Evolutionary conservation across 2,113 vertebrate genomes (phyloP).

Genomic region (Amphiprion percula): DNA sequence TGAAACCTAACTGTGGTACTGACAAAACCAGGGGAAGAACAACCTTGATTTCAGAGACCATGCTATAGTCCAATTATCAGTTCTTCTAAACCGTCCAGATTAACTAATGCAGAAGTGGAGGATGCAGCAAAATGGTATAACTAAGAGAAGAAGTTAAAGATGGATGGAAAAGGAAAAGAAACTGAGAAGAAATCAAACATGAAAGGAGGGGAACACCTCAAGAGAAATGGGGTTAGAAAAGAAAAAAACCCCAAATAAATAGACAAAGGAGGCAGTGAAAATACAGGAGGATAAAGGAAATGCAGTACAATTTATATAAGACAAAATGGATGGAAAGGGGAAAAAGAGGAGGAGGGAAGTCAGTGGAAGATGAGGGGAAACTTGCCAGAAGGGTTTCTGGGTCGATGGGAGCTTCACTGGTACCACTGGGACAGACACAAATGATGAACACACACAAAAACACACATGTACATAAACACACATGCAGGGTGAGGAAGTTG

Average conservation of each 20-base stretch:
- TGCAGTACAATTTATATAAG: neutral
- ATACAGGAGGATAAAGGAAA: neutral
- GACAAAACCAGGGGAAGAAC: too few species aligned
- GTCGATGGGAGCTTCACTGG: constrained; percentile 43
- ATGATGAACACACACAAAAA: constrained; percentile 9
- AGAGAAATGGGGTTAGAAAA: neutral
- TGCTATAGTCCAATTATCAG: too few species aligned
- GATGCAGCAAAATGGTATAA: too few species aligned
- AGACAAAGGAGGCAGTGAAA: neutral
- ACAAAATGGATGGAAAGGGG: constrained; percentile 1
- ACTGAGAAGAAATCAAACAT: neutral
- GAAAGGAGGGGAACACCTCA: neutral
- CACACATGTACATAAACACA: constrained; percentile 17
- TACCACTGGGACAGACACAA: constrained; percentile 45
- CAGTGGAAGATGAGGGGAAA: constrained; percentile 19
- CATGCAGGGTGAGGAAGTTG: neutral
- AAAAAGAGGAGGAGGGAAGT: neutral
- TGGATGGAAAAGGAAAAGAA: too few species aligned
- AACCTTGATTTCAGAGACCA: too few species aligned
- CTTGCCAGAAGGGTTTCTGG: constrained; percentile 56
- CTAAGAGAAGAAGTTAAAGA: too few species aligned
- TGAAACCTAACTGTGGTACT: too few species aligned
- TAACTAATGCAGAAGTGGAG: too few species aligned
- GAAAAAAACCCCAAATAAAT: neutral
- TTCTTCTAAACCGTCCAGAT: too few species aligned